Base-by-base conservation (phyloP, 2,888 invertebrate genomes). In the Melolontha melolontha region DNA sequence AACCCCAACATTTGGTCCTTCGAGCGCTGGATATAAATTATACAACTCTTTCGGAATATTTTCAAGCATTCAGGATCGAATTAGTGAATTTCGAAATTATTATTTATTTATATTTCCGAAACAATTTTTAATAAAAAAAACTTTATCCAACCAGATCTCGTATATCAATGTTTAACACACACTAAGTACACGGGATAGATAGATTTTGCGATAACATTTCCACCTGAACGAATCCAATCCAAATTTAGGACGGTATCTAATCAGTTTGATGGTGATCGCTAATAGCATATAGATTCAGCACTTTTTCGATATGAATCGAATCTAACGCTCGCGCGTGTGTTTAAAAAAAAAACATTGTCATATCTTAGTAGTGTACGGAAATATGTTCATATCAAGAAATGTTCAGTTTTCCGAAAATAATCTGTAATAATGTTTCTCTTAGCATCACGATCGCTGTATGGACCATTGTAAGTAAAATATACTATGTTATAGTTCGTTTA, bases 381-480 rank as follows among this genome's bases (percentile, higher is more conserved):
- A 41, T 40, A 55, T 63, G 22, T 47, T n/a, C 49, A 39, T 27
- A 16, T 40, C 22, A 22, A 40, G 63, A 29, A 12, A 40, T 63
- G 49, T 16, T 50, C 16, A 50, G 2, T 7, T 14, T 63, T 29
- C 29, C 34, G 40, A 63, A 50, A 16, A 50, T 41, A 55, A 40
- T 16, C 17, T 55, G 55, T 17, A 55, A 41, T 16, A 40, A 55
- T 55, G 22, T 55, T 6, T 41, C 40, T 41, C 17, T 55, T 14
- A 41, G 41, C 59, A 64, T 73, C 49, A 42, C 52, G 16, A 71
- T 72, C 54, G 68, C 75, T 6, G 22, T 71, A 42, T 79, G 77
- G 77, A 78, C 79, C n/a, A 73, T 79, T 54, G 80, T 80, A 75
- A 80, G 79, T 73, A 68, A 14, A 34, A 41, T 14, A 6, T 6